Conservation (phyloP, 2,113 vertebrate species). For the Bungarus multicinctus region DNA sequence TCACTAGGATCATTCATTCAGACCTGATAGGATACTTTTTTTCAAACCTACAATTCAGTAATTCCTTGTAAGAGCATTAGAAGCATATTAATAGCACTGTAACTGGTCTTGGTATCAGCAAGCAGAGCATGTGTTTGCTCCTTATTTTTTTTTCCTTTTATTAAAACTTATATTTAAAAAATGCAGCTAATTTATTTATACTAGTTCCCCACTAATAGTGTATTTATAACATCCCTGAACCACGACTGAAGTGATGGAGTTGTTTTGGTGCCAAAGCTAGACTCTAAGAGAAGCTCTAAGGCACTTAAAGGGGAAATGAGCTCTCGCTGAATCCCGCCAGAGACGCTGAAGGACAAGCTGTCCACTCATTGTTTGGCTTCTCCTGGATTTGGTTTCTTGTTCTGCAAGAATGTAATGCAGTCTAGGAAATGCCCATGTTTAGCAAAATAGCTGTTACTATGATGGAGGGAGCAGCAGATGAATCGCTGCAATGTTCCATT, state of each 20-base stretch:
- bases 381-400: background rate
- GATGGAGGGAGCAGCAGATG: background rate
- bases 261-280: background rate
- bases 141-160: background rate
- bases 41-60: accelerated
- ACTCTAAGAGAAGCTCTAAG: background rate
- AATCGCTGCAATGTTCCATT: background rate
- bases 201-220: background rate
- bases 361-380: background rate
- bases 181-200: background rate
- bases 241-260: background rate
- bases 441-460: background rate
- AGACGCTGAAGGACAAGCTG: background rate
- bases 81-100: background rate
- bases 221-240: background rate
- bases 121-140: background rate
- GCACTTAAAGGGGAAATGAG: background rate
- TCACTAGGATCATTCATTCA: background rate
- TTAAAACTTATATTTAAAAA: background rate
- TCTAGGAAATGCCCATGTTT: background rate
- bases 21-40: accelerated
- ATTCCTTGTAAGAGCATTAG: background rate
- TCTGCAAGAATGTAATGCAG: background rate
- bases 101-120: background rate
- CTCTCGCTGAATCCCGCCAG: background rate